Conservation (phyloP, 2,888 invertebrate species). For the Rhyacophila evoluta region DNA sequence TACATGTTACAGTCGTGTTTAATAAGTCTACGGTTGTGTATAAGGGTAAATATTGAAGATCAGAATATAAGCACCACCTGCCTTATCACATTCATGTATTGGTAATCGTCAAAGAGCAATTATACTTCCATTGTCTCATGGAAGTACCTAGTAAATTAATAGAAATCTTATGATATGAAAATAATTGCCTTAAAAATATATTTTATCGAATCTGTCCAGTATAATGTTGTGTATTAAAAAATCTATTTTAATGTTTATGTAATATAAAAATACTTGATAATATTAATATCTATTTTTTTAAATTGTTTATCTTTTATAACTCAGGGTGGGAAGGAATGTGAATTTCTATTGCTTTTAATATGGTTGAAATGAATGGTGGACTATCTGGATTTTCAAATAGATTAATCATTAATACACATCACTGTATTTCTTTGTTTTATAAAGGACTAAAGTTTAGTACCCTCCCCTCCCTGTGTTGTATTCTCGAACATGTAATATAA, state of each 20-base stretch:
- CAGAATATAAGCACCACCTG: neutral
- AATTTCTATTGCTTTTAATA: neutral
- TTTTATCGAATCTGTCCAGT: neutral
- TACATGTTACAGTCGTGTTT: neutral
- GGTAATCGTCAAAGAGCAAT: neutral
- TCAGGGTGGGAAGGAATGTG: neutral
- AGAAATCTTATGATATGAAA: neutral
- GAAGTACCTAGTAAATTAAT: neutral
- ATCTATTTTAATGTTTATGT: constrained; percentile 14
- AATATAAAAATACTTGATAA: constrained; percentile 5
- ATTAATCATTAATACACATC: too few relatives aligned
- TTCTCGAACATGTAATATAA: constrained; percentile 1
- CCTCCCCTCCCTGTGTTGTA: neutral
- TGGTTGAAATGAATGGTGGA: neutral
- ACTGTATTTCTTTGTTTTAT: too few relatives aligned
- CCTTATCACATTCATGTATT: too few relatives aligned
- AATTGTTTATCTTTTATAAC: neutral
- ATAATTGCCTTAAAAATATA: neutral
- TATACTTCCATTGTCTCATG: neutral
- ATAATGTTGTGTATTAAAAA: constrained; percentile 15
- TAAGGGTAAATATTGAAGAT: neutral
- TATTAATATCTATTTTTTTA: constrained; percentile 8
- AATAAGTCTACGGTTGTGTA: neutral
- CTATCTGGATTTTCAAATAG: too few relatives aligned
- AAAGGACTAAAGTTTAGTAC: too few relatives aligned